A percentile compares a stretch with the other conserved stretches of the same genome.
Conservation (phyloP, 2,113 vertebrate genomes). For the Eulemur macaco region DNA sequence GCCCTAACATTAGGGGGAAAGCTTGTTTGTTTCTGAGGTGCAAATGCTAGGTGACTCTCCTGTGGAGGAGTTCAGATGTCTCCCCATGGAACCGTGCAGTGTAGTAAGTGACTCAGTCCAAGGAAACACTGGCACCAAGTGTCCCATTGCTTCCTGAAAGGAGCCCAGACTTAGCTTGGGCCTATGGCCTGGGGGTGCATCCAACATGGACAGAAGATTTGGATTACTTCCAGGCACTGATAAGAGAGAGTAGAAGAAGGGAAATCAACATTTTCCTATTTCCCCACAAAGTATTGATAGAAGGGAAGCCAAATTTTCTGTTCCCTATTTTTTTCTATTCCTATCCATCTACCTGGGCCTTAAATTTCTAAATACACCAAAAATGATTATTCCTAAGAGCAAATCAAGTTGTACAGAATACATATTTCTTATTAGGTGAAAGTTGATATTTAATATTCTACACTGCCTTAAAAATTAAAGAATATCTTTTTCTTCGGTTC, state of each 20-base stretch:
- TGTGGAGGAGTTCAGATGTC: background rate
- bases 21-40: background rate
- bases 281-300: background rate
- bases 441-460: background rate
- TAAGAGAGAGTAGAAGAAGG: background rate
- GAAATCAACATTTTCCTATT: background rate
- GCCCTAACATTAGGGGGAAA: background rate
- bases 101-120: background rate
- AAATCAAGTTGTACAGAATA: background rate
- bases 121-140: background rate
- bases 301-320: background rate
- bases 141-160: background rate
- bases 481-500: background rate
- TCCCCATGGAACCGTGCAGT: background rate
- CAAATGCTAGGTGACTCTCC: background rate
- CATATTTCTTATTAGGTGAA: background rate
- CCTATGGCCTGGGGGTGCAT: background rate
- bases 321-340: background rate
- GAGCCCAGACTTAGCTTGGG: background rate
- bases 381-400: background rate
- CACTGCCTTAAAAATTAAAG: background rate
- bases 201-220: background rate
- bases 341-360: background rate
- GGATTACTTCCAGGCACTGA: background rate
- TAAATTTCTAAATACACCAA: background rate